Base-by-base conservation (phyloP, 2,113 vertebrate species). In the Tretioscincus oriximinensis region DNA sequence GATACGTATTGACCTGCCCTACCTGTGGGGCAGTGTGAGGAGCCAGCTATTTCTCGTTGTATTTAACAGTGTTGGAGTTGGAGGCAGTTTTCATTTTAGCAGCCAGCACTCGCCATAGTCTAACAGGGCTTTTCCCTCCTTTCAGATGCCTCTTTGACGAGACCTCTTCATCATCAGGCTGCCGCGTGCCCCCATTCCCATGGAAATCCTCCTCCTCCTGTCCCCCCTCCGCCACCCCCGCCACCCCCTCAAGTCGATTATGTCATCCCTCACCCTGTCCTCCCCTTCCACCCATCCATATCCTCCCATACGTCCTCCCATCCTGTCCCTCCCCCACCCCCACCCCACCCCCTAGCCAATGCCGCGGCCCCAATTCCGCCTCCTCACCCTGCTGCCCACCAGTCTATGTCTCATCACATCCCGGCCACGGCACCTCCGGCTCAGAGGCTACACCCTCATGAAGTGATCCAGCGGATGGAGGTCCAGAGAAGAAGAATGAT, bases 401-500 rank as follows among this genome's bases (percentile, higher is more conserved):
- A 98, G 95, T 92, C 97, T 24, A 94, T 99, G 84, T 95, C 96
- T 6, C 98, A 99, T 90, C 98, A 99, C 88, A 95, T 99, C 88
- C 95, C 97, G 24, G 90, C 97, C n/a, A 87, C 98, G 31, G 97
- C 96, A 14, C 95, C 97, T 79, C 93, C 97, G 0, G 95, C 98
- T 76, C 98, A 98, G 93, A 94, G 98, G 93, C 94, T 99, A 49
- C 97, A 98, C 91, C 97, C 97, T 64, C 98, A 99, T n/a, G 98
- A 99, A 81, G 95, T 99, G 87, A 96, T 99, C 93, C 98, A 99
- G 93, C 96, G 98, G 93, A 97, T 99, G 96, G 98, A 99, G 94
- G 98, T 96, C 86, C 98, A 99, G 88, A 94, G 98, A 77, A 96
- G 97, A 85, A 93, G 98, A 84, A 97, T 99, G 97, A 97, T 99